These are phyloP conservation scores for Pangasius djambal DNA, from an alignment of 2,797 vertebrate genomes.

Conservation along the genomic window DNA sequence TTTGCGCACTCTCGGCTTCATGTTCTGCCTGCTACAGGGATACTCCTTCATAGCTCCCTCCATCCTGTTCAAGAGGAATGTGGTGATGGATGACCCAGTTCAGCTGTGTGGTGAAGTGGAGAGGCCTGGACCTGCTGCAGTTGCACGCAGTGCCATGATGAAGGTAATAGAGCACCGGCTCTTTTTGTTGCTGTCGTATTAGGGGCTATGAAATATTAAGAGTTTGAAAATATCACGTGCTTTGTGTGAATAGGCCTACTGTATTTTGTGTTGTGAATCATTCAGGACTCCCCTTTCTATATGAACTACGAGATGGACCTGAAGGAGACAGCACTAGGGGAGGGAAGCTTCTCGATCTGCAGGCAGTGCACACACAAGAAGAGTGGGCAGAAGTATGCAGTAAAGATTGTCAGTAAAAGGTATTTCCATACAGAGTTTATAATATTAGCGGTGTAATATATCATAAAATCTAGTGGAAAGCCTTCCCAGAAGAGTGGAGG, in stretches of 20 bases:
- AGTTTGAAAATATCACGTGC: neutral
- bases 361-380: conserved; percentile 94
- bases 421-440: neutral
- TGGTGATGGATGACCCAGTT: conserved; percentile 88
- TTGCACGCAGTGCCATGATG: conserved; percentile 97
- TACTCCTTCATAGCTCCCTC: conserved; percentile 99
- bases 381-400: conserved; percentile 90
- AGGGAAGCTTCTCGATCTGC: conserved; percentile 99
- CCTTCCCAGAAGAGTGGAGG: neutral
- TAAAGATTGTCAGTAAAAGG: conserved; percentile 98
- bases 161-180: conserved; percentile 79
- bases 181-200: conserved; percentile 1
- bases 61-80: conserved; percentile 97
- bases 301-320: conserved; percentile 94
- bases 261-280: neutral
- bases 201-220: neutral
- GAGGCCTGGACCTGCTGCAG: conserved; percentile 86
- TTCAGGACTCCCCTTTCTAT: conserved; percentile 95
- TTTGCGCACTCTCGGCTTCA: conserved; percentile 12
- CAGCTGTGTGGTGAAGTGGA: conserved; percentile 86
- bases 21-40: conserved; percentile 75
- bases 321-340: conserved; percentile 90
- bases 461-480: neutral
- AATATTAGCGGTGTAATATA: neutral
- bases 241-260: neutral